Conservation (phyloP, 2,888 invertebrate genomes). For the Serripes groenlandicus region DNA sequence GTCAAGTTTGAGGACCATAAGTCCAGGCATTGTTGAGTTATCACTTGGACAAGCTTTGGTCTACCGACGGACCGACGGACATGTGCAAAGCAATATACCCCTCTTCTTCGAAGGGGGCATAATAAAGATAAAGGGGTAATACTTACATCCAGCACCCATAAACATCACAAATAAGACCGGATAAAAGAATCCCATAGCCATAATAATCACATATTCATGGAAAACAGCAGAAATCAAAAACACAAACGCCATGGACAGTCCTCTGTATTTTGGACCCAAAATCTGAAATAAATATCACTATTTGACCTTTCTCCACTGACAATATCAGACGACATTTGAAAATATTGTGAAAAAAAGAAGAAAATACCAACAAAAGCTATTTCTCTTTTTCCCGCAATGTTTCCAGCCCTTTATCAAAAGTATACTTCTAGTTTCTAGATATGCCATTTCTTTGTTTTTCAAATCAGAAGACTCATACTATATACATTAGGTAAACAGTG, state of each 20-base stretch:
- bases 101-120: too few species aligned
- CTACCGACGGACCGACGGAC: too few species aligned
- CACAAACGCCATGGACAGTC: slow-evolving; percentile 89
- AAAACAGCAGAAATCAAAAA: slow-evolving; percentile 94
- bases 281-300: slow-evolving; percentile 61
- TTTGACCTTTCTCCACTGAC: background rate
- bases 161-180: slow-evolving; percentile 94
- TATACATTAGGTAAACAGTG: too few species aligned
- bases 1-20: too few species aligned
- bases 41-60: too few species aligned
- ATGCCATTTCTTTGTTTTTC: too few species aligned
- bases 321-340: background rate
- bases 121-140: too few species aligned
- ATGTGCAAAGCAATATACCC: too few species aligned
- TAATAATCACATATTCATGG: slow-evolving; percentile 94
- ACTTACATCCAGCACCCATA: slow-evolving; percentile 89
- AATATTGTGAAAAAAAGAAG: background rate
- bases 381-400: background rate
- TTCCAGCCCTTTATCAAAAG: background rate
- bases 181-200: slow-evolving; percentile 94
- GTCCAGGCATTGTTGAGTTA: too few species aligned
- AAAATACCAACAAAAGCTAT: background rate
- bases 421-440: too few species aligned
- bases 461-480: too few species aligned
- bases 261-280: slow-evolving; percentile 75